Base-by-base conservation (phyloP, 2,113 vertebrate genomes). In the Microtus ochrogaster region DNA sequence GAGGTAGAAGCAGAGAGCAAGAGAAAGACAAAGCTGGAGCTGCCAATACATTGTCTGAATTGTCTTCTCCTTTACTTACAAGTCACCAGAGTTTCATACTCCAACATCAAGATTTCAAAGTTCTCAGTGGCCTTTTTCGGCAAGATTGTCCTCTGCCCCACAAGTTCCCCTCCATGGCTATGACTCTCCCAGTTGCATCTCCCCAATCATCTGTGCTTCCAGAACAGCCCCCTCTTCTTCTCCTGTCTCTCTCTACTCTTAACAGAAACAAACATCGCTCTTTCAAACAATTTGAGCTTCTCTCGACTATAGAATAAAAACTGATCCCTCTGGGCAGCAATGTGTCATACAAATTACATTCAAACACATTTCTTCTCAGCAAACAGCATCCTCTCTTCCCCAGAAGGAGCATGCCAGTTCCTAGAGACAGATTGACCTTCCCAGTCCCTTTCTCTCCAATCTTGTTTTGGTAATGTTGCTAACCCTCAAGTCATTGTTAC, bases 81-180 rank as follows among this genome's bases (percentile, higher is more conserved):
- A 16, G 22, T 39, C 55, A 61, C 12, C 22, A 82, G 44, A 33
- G 13, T 49, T 49, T 49, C 41, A 39, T 21, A 47, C 26, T 49
- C 36, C 44, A 28, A 55, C 26, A 6, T 17, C n/a, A 90, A 70
- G 70, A 73, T 14, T 78, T 5, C 33, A 66, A 78, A 24, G 13
- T 8, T 90, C 19, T 70, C 21, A 36, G 41, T 11, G 26, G 4
- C 16, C 30, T 28, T 52, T 17, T 19, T 84, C 65, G 83, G 26
- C 26, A 84, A 68, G n/a, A 82, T 63, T 12, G 10, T 22, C 17
- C 10, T 84, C 4, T n/a, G 24, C 0, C 47, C 11, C 6, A 30
- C 19, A 24, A 44, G 21, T 17, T 39, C 9, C 21, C 1, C 66
- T 74, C 26, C n/a, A n/a, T 0, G 12, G 5, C 36, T 72, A 0